These are phyloP conservation scores for Hartigia nigra DNA, from an alignment of 2,888 invertebrate species.

Conservation along the genomic window DNA sequence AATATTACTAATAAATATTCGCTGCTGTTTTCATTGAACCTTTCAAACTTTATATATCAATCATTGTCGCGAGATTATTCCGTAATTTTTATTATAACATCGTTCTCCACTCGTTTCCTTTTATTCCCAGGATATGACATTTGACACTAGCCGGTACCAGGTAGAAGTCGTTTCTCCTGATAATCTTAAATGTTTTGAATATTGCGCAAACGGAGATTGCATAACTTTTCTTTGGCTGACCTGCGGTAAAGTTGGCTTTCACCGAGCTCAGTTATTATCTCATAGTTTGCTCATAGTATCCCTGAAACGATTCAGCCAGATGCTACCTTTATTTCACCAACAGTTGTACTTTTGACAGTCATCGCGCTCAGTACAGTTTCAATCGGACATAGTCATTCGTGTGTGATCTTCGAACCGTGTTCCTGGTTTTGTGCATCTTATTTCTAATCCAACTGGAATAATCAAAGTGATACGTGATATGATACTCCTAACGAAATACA, in stretches of 20 bases:
- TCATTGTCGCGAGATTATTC: background rate
- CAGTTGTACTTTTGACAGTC: constrained; percentile 12
- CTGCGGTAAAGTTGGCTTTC: constrained; percentile 55
- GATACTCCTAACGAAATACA: background rate
- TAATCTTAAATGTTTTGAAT: constrained; percentile 47
- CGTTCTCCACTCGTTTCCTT: background rate
- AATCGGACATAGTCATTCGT: background rate
- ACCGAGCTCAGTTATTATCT: constrained; percentile 55
- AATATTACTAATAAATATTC: constrained; percentile 38
- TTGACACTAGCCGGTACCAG: background rate
- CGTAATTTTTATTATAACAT: too few relatives aligned
- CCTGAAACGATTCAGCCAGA: background rate
- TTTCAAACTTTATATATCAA: constrained; percentile 28
- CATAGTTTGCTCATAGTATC: constrained; percentile 33
- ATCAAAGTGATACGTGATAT: background rate
- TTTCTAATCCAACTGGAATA: background rate
- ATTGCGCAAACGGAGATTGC: constrained; percentile 53
- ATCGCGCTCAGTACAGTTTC: constrained; percentile 5
- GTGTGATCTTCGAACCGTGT: background rate
- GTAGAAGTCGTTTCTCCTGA: constrained; percentile 21
- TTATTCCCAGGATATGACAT: background rate
- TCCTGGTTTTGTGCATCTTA: background rate
- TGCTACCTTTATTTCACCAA: background rate
- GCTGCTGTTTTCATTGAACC: constrained; percentile 51
- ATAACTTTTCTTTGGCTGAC: constrained; percentile 46